Evolutionary conservation across 1,140 invertebrate species (phyloP).

Genomic region (Drosophila pseudoananassae): DNA sequence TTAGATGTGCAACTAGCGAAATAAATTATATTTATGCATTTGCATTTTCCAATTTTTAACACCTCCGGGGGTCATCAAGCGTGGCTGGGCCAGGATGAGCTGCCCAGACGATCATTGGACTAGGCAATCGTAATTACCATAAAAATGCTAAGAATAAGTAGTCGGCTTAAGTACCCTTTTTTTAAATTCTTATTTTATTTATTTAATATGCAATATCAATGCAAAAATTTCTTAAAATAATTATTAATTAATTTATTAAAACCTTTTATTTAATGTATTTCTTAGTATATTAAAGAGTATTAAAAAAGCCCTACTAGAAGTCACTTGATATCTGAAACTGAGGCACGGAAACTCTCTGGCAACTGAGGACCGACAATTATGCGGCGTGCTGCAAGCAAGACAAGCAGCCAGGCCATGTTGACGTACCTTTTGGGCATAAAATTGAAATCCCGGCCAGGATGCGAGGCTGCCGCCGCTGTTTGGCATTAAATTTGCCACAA

Average conservation of each 20-base stretch:
- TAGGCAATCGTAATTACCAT: constrained; percentile 68
- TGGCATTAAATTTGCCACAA: constrained; percentile 79
- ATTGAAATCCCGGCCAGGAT: constrained; percentile 78
- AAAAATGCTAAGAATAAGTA: neutral
- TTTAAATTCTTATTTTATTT: neutral
- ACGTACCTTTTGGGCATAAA: constrained; percentile 82
- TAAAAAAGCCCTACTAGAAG: constrained; percentile 18
- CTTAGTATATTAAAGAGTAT: constrained; percentile 2
- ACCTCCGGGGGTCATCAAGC: constrained; percentile 83
- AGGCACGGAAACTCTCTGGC: constrained; percentile 18
- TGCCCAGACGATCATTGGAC: constrained; percentile 27
- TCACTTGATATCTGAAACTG: constrained; percentile 3
- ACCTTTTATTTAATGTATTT: neutral
- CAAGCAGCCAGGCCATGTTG: constrained; percentile 63
- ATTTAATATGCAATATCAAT: no score
- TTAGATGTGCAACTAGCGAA: constrained; percentile 68
- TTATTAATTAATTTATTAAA: no score
- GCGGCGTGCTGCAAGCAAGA: constrained; percentile 53
- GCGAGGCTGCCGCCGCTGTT: constrained; percentile 59
- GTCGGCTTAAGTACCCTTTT: neutral
- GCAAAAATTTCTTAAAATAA: no score
- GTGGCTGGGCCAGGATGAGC: constrained; percentile 30
- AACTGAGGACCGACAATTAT: constrained; percentile 61
- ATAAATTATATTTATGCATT: constrained; percentile 84
- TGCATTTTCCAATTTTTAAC: constrained; percentile 83